Evolutionary conservation across 1,140 invertebrate genomes (phyloP), one percentile per base, ranked within the genome.

Genomic region (Anagrus nilaparvatae): DNA sequence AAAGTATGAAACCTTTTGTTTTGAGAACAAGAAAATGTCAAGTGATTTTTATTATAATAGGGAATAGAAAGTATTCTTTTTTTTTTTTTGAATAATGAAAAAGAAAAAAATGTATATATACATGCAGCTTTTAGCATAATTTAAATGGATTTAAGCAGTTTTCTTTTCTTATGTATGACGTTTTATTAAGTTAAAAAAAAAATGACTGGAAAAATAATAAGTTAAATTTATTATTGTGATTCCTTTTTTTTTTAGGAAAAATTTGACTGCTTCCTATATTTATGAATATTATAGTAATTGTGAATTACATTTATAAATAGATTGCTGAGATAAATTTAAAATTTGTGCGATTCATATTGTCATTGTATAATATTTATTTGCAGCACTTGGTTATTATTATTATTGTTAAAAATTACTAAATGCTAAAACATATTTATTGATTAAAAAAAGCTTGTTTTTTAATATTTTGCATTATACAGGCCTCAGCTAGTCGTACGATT

Each of bases 401-500:
- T 46, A 28, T 40, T 27, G 32, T 27, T 33, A 13, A 40, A 41
- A 40, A 46, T 40, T 40, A 46, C 32, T 34, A 40, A 38, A 40
- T 36, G 44, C 40, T 49, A 48, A 53, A 34, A 43, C 42, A 40
- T 43, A 24, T 39, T 47, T 37, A 43, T 14, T 43, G 40, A 33
- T 39, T 39, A 42, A 52, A 54, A 50, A 56, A 54, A 56, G 54
- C 52, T 52, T 54, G 54, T 51, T 55, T 54, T 55, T 40, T 58
- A 55, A 50, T 43, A 39, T 40, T 42, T 43, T 17, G 40, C 36
- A 50, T 51, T 52, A 55, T 56, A 55, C 53, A 59, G 58, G 59
- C 59, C 59, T 61, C 56, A 60, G 51, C 59, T 61, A 61, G 59
- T 61, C 59, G 54, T 58, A 58, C 40, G 53, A 56, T 50, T 52